Percentiles rank a stretch among this genome's conserved stretches.
These are phyloP conservation scores for Hetaerina americana DNA, from an alignment of 1,140 invertebrate genomes.

Conservation along the genomic window DNA sequence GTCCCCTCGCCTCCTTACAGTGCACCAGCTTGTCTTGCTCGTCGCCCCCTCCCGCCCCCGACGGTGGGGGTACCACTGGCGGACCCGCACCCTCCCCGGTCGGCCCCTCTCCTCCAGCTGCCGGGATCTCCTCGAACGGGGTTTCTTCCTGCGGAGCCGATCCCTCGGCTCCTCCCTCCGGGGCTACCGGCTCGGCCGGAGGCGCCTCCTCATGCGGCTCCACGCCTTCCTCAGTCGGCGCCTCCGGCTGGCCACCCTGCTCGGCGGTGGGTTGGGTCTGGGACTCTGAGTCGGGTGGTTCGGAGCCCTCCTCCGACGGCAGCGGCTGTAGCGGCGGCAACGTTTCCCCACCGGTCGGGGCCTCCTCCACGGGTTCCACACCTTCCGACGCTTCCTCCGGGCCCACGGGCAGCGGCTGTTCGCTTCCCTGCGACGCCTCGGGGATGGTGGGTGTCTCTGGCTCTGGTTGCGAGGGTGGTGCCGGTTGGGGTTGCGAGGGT, in stretches of 20 bases:
- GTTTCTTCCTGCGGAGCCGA: not conserved
- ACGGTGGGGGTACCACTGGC: too few species aligned
- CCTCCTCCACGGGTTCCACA: not conserved
- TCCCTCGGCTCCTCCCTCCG: not conserved
- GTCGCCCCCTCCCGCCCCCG: not conserved
- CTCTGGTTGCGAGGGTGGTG: conserved; percentile 2
- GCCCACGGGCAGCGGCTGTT: conserved; percentile 3
- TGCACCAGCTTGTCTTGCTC: conserved; percentile 9
- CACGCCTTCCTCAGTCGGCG: not conserved
- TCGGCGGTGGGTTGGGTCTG: not conserved
- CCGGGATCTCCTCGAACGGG: not conserved
- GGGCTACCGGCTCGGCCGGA: not conserved
- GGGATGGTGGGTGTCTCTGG: conserved; percentile 16
- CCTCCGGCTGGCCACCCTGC: not conserved
- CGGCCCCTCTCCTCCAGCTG: not conserved
- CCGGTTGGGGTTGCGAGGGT: conserved; percentile 2
- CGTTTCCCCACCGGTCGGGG: not conserved
- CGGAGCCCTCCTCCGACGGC: conserved; percentile 4
- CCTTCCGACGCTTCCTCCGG: conserved; percentile 6
- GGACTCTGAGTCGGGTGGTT: not conserved
- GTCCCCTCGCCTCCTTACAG: conserved; percentile 30
- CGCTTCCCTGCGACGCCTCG: conserved; percentile 11
- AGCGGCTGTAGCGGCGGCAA: not conserved
- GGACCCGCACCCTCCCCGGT: too few species aligned
- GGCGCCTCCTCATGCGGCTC: not conserved